These are phyloP conservation scores for Bugula neritina DNA, from an alignment of 2,888 invertebrate species.

Conservation along the genomic window DNA sequence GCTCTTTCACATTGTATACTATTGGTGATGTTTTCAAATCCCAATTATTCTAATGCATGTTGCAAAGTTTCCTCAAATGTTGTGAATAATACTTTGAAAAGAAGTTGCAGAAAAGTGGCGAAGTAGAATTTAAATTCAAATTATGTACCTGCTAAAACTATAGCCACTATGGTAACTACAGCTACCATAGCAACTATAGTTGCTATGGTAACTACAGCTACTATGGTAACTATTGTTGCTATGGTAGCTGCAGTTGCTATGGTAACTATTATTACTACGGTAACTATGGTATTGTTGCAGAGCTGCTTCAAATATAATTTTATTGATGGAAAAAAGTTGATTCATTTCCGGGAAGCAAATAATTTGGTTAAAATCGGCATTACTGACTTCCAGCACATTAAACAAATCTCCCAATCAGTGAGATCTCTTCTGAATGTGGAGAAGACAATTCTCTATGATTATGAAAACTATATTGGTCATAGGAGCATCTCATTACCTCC, in stretches of 20 bases:
- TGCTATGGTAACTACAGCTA: background rate
- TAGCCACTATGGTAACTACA: background rate
- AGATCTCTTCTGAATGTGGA: background rate
- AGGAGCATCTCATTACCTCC: background rate
- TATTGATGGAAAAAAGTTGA: background rate
- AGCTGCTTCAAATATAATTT: slow-evolving; percentile 7
- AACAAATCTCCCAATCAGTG: background rate
- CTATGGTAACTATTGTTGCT: background rate
- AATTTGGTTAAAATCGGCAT: slow-evolving; percentile 13
- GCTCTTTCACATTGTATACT: no score
- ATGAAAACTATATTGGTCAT: background rate
- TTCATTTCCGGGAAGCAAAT: background rate
- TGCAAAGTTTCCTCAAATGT: no score
- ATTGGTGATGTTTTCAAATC: no score
- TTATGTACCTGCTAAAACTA: no score
- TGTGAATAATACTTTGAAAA: no score
- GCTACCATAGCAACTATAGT: background rate
- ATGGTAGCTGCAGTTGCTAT: background rate
- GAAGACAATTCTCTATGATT: background rate
- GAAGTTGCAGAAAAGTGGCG: no score
- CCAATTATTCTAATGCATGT: no score
- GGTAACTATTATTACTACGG: background rate
- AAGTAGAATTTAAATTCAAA: no score
- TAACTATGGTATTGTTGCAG: slow-evolving; percentile 1
- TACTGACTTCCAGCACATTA: slow-evolving; percentile 17